Evolutionary conservation across 2,113 vertebrate species (phyloP), one percentile per base, ranked within the genome.

Genomic region (Psilopsiagon aymara): DNA sequence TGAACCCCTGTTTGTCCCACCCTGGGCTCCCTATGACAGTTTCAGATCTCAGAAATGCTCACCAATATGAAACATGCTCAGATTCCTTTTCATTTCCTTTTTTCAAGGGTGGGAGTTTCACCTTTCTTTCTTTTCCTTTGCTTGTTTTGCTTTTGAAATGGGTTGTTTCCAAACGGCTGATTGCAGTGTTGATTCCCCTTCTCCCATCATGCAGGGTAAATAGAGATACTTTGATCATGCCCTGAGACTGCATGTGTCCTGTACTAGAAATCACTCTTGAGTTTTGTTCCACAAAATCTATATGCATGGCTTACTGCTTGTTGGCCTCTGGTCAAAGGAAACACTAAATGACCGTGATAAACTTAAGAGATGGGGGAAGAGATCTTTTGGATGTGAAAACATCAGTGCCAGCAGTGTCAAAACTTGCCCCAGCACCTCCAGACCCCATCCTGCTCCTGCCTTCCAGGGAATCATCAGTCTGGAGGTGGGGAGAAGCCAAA

Each of bases 341-440:
- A 77, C 49, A 89, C 51, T 44, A 87, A 86, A 79, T 12, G 11
- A 79, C 46, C 43, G 79, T 25, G 63, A 88, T 64, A 78, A 39
- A 91, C 74, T 53, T 79, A 90, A 82, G 68, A 88, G 44, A 87
- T 66, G 73, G 71, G 68, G 83, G 51, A 97, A 87, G 17, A 93
- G 53, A 68, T 51, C 23, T 74, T 88, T 49, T 75, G 63, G 79
- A 85, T 74, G 53, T 68, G 69, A 53, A 90, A 88, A 43, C 16
- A 18, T 31, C 77, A 47, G 39, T 57, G 31, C 63, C 43, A 83
- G 66, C 63, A 82, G 67, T 95, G 95, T 88, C 46, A 82, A 91
- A 95, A 71, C 52, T 91, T 95, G 46, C 46, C 46, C 35, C 66
- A 95, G 75, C 33, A 28, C 46, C 53, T 89, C 80, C 3, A 14